These are phyloP conservation scores for Megaptera novaeangliae DNA, from an alignment of 2,113 vertebrate species.

Conservation along the genomic window DNA sequence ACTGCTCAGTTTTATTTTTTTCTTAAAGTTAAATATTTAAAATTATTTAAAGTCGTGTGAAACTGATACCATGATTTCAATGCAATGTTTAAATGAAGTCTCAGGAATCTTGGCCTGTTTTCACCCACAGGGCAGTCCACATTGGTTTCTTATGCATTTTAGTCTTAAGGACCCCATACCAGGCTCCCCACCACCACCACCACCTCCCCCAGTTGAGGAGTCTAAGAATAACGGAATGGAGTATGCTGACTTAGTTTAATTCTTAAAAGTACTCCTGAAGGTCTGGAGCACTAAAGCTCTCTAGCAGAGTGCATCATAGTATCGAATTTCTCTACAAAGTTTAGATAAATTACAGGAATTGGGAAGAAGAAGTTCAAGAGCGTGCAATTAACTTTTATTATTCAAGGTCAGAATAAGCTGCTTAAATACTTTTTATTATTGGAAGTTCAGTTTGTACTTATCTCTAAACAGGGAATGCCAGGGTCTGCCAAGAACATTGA, in stretches of 20 bases:
- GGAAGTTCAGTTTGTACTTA: background rate
- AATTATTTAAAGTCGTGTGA: background rate
- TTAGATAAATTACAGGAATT: slow-evolving; percentile 10
- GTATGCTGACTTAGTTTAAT: background rate
- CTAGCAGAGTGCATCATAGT: background rate
- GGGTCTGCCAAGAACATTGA: background rate
- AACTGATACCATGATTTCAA: background rate
- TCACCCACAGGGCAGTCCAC: slow-evolving; percentile 34
- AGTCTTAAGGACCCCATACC: background rate
- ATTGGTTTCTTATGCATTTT: background rate
- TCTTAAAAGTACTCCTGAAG: background rate
- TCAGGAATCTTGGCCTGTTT: background rate
- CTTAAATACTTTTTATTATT: background rate
- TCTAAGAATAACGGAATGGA: background rate
- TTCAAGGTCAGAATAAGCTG: background rate
- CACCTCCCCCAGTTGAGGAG: background rate
- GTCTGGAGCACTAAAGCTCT: background rate
- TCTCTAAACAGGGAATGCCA: background rate
- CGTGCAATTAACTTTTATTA: background rate
- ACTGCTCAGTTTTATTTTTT: background rate
- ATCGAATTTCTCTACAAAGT: background rate
- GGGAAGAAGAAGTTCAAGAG: background rate
- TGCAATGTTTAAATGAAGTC: background rate
- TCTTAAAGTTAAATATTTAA: background rate
- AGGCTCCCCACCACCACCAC: background rate